A percentile compares a stretch with the other conserved stretches of the same genome.
Conservation (phyloP, 2,888 invertebrate species). For the Prosopocoilus inquinatus region DNA sequence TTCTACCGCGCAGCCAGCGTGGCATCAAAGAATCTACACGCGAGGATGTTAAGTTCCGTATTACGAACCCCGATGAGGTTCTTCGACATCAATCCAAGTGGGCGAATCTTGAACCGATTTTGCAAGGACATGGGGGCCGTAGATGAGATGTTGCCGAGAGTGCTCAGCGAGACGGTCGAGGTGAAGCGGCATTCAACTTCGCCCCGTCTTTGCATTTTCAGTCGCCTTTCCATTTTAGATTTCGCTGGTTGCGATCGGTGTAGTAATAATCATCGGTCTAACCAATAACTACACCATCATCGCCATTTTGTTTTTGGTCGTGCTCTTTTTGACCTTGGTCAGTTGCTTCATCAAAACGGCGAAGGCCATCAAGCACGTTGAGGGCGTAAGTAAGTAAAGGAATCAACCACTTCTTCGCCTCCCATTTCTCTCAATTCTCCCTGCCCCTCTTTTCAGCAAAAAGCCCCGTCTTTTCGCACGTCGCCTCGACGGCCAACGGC, state of each 20-base stretch:
- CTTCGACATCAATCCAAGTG: constrained; percentile 83
- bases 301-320: constrained; percentile 58
- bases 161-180: constrained; percentile 57
- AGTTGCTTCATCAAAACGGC: constrained; percentile 66
- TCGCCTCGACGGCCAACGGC: constrained; percentile 78
- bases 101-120: constrained; percentile 72
- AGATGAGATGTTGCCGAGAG: constrained; percentile 65
- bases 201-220: constrained; percentile 53
- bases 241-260: constrained; percentile 58
- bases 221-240: constrained; percentile 56
- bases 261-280: constrained; percentile 64
- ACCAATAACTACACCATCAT: constrained; percentile 63
- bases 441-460: constrained; percentile 58
- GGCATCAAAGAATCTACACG: constrained; percentile 74
- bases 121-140: constrained; percentile 75
- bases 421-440: not conserved
- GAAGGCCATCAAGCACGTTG: constrained; percentile 65
- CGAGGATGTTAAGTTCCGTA: constrained; percentile 79
- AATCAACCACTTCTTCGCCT: too few species aligned
- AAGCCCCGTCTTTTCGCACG: constrained; percentile 87
- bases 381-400: constrained; percentile 53
- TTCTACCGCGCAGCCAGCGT: constrained; percentile 76
- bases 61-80: constrained; percentile 77
- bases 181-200: constrained; percentile 35
- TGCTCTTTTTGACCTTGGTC: constrained; percentile 62